Percentiles rank a stretch among this genome's conserved stretches.
Conservation (phyloP, 2,888 invertebrate species). For the Lithophane semibrunnea region DNA sequence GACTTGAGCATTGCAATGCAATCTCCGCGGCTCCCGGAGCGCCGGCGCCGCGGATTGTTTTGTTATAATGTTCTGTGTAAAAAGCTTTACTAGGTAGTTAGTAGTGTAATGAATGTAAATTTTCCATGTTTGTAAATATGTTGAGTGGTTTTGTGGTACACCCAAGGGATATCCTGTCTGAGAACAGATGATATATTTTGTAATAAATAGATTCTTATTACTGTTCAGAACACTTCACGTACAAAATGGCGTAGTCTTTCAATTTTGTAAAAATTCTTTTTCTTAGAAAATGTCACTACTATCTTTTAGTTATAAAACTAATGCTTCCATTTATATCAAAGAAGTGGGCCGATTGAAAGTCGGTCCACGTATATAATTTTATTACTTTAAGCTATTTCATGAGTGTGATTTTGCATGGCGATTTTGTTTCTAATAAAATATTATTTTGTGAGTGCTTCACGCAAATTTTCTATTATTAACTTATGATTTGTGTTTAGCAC, state of each 20-base stretch:
- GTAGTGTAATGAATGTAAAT: conserved; percentile 84
- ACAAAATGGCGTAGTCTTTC: conserved; percentile 71
- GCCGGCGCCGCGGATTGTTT: conserved; percentile 80
- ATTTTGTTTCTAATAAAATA: conserved; percentile 86
- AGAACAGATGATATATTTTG: conserved; percentile 64
- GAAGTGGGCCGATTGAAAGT: conserved; percentile 89
- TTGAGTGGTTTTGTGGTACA: conserved; percentile 81
- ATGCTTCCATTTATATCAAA: conserved; percentile 91
- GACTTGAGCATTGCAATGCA: conserved; percentile 89
- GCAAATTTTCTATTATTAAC: conserved; percentile 83
- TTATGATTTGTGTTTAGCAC: conserved; percentile 85
- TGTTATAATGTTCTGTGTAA: conserved; percentile 88
- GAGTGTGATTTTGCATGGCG: conserved; percentile 90
- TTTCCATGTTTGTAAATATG: conserved; percentile 86
- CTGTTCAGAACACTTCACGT: conserved; percentile 73
- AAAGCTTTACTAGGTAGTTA: conserved; percentile 89
- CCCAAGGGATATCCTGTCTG: conserved; percentile 59
- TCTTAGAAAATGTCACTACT: conserved; percentile 75
- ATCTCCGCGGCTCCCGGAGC: conserved; percentile 72
- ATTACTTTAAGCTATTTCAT: conserved; percentile 86
- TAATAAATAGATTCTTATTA: conserved; percentile 67
- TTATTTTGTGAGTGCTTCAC: conserved; percentile 82
- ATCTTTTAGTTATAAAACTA: conserved; percentile 87
- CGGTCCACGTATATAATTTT: conserved; percentile 85
- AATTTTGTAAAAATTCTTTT: conserved; percentile 65